These are phyloP conservation scores for Caenorhabditis brenneri DNA, from an alignment of 1,140 invertebrate species.

Conservation along the genomic window DNA sequence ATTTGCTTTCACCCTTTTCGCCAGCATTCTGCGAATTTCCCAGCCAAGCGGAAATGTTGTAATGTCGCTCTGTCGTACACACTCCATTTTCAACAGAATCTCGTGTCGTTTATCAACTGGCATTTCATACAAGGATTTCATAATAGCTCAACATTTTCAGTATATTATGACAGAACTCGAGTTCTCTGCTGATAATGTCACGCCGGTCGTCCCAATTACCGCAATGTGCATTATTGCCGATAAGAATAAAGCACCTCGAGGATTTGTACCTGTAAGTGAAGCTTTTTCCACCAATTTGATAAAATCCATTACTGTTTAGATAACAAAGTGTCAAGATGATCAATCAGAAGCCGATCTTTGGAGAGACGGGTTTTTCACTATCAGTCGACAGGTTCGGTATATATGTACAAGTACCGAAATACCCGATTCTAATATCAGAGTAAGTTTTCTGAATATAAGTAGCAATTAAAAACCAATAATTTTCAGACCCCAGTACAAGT, in stretches of 20 bases:
- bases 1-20: background rate
- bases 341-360: slow-evolving; percentile 55
- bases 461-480: background rate
- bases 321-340: slow-evolving; percentile 50
- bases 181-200: background rate
- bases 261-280: slow-evolving; percentile 53
- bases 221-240: slow-evolving; percentile 56
- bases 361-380: slow-evolving; percentile 48
- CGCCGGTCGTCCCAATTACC: slow-evolving; percentile 43
- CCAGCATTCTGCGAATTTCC: background rate
- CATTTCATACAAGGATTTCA: background rate
- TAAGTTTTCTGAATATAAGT: slow-evolving; percentile 43
- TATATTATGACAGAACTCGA: slow-evolving; percentile 23
- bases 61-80: background rate
- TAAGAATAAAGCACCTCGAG: slow-evolving; percentile 47
- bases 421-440: slow-evolving; percentile 49
- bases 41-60: background rate
- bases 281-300: background rate
- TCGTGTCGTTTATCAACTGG: background rate
- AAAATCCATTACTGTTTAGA: slow-evolving; percentile 37
- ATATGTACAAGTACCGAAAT: slow-evolving; percentile 54
- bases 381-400: slow-evolving; percentile 51
- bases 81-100: background rate
- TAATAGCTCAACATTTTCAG: background rate
- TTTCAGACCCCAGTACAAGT: slow-evolving; percentile 42